Evolutionary conservation across 2,113 vertebrate species (phyloP).

Genomic region (Myodes glareolus): DNA sequence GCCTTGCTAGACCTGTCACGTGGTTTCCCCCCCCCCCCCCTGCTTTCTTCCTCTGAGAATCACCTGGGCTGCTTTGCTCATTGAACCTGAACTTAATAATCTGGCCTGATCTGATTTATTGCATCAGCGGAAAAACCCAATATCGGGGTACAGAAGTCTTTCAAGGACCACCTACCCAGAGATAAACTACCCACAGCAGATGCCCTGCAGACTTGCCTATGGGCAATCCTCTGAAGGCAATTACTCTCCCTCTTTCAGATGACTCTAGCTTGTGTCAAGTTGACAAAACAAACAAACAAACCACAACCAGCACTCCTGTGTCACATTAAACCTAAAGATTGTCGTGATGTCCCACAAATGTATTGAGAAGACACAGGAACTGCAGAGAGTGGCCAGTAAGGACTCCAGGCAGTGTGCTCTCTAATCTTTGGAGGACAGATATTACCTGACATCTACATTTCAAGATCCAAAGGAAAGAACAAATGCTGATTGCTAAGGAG

Average conservation of each 20-base stretch:
- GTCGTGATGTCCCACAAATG: neutral
- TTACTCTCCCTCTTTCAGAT: neutral
- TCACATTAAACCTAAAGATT: neutral
- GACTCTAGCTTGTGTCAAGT: neutral
- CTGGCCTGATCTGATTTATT: no score
- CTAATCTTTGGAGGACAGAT: neutral
- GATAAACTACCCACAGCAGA: neutral
- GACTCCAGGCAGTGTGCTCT: neutral
- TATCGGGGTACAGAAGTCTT: no score
- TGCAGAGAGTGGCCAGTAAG: neutral
- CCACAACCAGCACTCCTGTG: neutral
- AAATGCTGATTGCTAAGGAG: neutral
- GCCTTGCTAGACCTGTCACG: no score
- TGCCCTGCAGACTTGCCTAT: neutral
- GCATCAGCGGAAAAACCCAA: no score
- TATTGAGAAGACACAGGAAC: neutral
- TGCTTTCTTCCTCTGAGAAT: no score
- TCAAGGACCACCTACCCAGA: neutral
- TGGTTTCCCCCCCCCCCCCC: no score
- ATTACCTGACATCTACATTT: constrained; percentile 24
- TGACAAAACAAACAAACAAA: neutral
- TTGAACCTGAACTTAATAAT: no score
- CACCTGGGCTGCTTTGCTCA: no score
- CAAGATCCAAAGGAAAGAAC: neutral
- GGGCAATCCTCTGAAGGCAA: neutral